phyloP scores from a whole-genome alignment of 1,140 invertebrate genomes.

The Cylas formicarius region DNA sequence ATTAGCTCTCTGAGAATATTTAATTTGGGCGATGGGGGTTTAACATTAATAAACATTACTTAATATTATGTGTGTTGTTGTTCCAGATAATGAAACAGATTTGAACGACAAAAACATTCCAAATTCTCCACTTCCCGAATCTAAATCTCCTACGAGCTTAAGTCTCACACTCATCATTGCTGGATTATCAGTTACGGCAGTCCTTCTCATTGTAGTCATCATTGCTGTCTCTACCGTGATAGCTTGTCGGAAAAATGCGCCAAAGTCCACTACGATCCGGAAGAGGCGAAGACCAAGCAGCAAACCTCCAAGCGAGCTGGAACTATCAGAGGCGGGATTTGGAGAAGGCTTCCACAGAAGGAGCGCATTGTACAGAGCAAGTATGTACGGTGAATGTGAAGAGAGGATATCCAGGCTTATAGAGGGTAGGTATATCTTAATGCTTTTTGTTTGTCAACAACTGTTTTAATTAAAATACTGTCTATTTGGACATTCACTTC shows the following conservation, averaged over 20 bases:
- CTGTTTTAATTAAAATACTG: no score
- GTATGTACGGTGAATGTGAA: conserved; percentile 38
- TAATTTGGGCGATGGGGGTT: no score
- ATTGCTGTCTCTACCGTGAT: conserved; percentile 30
- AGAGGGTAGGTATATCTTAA: conserved; percentile 24
- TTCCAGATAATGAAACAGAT: conserved; percentile 7
- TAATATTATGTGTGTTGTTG: no score
- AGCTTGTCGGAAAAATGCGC: conserved; percentile 29
- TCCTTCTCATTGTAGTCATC: conserved; percentile 35
- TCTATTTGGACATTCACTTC: no score
- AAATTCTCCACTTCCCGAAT: no score
- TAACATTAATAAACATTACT: no score
- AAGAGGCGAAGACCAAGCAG: conserved; percentile 24
- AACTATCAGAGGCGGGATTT: conserved; percentile 39
- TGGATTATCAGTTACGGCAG: conserved; percentile 29
- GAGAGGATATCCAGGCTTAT: conserved; percentile 30
- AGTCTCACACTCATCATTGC: conserved; percentile 36
- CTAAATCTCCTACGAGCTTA: conserved; percentile 8
- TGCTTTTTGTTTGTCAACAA: no score
- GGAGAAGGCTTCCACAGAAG: conserved; percentile 38
- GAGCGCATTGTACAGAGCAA: conserved; percentile 38
- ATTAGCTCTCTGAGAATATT: no score
- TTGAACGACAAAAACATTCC: no score
- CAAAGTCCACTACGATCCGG: background rate
- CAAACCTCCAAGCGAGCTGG: conserved; percentile 36